Conservation (phyloP, 2,888 invertebrate genomes). For the Andrena flavipes region DNA sequence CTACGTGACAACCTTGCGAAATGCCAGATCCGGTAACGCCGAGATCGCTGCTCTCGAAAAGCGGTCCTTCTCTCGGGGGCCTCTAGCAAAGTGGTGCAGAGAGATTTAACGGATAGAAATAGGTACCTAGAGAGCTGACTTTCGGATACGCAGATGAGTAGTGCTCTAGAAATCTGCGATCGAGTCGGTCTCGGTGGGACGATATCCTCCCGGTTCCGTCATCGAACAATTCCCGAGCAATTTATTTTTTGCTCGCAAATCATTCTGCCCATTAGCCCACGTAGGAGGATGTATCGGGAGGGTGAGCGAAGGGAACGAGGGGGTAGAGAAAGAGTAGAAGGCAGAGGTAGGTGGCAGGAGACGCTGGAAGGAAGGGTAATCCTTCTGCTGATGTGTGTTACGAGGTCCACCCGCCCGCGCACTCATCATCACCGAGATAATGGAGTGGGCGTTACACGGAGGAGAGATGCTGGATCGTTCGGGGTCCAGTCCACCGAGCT, state of each 20-base stretch:
- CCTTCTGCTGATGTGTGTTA: constrained; percentile 79
- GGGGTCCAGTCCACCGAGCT: constrained; percentile 71
- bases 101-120: too few relatives aligned
- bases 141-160: background rate
- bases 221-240: constrained; percentile 72
- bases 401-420: constrained; percentile 82
- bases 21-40: constrained; percentile 16
- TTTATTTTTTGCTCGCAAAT: constrained; percentile 80
- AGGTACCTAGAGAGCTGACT: too few relatives aligned
- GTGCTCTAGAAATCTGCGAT: constrained; percentile 10
- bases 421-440: constrained; percentile 84
- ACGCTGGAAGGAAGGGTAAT: constrained; percentile 74
- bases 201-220: constrained; percentile 62
- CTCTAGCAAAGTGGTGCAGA: background rate
- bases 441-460: constrained; percentile 83
- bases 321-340: constrained; percentile 21
- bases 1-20: constrained; percentile 49
- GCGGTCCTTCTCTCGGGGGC: background rate
- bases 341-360: constrained; percentile 46
- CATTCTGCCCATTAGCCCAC: constrained; percentile 80
- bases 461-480: constrained; percentile 75
- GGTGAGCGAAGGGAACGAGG: constrained; percentile 2
- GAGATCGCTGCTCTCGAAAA: background rate
- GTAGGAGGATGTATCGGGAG: constrained; percentile 70
- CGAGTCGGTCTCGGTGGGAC: background rate